Base-by-base conservation (phyloP, 2,797 vertebrate genomes). In the Helostoma temminkii region DNA sequence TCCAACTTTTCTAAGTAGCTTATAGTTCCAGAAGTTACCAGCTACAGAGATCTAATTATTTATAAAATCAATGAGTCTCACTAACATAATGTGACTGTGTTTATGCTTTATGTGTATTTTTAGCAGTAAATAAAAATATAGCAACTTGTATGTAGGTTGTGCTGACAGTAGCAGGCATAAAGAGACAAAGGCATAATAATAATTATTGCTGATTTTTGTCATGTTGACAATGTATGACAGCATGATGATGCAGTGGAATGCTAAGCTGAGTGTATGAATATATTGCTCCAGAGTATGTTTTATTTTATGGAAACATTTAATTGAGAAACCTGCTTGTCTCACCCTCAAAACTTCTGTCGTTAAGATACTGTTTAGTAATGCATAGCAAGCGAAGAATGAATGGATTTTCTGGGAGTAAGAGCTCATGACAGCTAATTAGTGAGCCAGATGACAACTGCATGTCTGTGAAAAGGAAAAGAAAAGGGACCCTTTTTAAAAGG, bases 341-440 rank as follows among this genome's bases (percentile, higher is more conserved):
- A 14, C 48, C n/a, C 42, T 58, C 41, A 42, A 37, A 64, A 14
- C 32, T 59, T 41, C 37, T 63, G 69, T 45, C 76, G 63, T 71
- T 74, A 61, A 74, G 26, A 60, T 49, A 43, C 39, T 22, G 42
- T 78, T 81, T 50, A 78, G 41, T 26, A 53, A 37, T 61, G 57
- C 66, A 72, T 45, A 47, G 26, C 61, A 69, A 74, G 76, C 61
- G 48, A 78, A 52, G 48, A 86, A 76, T 79, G 61, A 88, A 84
- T 82, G 42, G 70, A 76, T 80, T 87, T 86, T 79, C 68, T 77
- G 41, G 59, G 74, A 76, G 60, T 71, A 71, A 71, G 70, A 86
- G 71, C 53, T 78, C 53, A 49, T 85, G 83, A 84, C 82, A 86
- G 74, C 73, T 90, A 91, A 92, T 93, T 91, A 88, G 81, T 63